These are phyloP conservation scores for Diachasma alloeum DNA, from an alignment of 1,140 invertebrate species.

Conservation along the genomic window DNA sequence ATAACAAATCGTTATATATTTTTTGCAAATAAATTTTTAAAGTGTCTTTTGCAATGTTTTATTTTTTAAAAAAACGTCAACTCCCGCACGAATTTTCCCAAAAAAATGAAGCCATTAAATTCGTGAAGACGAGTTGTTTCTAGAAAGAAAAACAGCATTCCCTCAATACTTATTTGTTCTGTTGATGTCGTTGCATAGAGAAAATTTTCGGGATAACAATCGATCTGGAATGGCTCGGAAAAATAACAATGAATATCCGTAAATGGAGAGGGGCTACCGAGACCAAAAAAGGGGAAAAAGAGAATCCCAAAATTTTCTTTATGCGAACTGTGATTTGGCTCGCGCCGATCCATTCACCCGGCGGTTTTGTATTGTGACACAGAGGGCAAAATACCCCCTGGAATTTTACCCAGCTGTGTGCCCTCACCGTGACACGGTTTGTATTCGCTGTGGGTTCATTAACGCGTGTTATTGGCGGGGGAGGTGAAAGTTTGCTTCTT, in stretches of 20 bases:
- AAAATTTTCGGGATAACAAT: too few relatives aligned
- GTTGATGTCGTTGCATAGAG: too few relatives aligned
- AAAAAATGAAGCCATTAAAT: too few relatives aligned
- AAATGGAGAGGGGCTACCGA: too few relatives aligned
- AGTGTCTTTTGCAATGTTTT: too few relatives aligned
- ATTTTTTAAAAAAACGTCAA: too few relatives aligned
- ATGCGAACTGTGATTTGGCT: not conserved
- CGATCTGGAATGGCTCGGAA: not conserved
- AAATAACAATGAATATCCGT: conserved; percentile 4
- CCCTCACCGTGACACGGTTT: not conserved
- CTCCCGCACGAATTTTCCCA: too few relatives aligned
- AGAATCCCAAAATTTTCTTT: not conserved
- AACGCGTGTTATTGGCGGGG: not conserved
- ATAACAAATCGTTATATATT: too few relatives aligned
- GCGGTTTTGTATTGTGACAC: not conserved
- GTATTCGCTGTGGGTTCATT: not conserved
- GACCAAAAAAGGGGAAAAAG: not conserved
- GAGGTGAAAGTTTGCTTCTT: not conserved
- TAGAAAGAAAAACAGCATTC: too few relatives aligned
- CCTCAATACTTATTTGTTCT: too few relatives aligned
- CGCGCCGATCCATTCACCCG: not conserved
- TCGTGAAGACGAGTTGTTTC: too few relatives aligned
- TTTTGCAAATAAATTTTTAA: too few relatives aligned
- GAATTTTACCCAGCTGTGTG: not conserved
- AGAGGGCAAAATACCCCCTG: not conserved